These are phyloP conservation scores for Adoxophyes honmai DNA, from an alignment of 1,140 invertebrate genomes.

Conservation along the genomic window DNA sequence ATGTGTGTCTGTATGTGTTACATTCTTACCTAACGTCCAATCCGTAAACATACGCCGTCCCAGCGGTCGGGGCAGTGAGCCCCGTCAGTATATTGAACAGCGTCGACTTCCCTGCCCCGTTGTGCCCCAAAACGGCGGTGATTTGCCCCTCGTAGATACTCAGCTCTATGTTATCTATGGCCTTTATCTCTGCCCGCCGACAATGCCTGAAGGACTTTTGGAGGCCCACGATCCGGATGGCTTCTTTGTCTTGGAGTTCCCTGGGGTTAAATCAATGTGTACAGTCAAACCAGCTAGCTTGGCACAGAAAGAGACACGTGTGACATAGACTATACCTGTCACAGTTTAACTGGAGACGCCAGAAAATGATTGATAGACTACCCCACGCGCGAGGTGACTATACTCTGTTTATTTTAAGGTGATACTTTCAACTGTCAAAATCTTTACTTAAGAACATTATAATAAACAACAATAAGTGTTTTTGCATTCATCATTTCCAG, in stretches of 20 bases:
- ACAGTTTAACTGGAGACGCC: too few species aligned
- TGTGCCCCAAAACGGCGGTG: slow-evolving; percentile 91
- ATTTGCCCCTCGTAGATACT: slow-evolving; percentile 91
- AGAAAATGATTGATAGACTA: too few species aligned
- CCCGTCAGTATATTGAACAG: slow-evolving; percentile 92
- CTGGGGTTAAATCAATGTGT: slow-evolving; percentile 20
- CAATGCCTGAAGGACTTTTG: slow-evolving; percentile 83
- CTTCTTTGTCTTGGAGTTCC: slow-evolving; percentile 85
- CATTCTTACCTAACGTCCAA: slow-evolving; percentile 82
- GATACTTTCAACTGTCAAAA: too few species aligned
- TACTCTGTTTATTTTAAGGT: too few species aligned
- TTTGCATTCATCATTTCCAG: too few species aligned
- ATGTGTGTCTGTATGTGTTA: too few species aligned
- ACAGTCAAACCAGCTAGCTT: too few species aligned
- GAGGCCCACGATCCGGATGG: slow-evolving; percentile 85
- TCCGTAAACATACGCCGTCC: slow-evolving; percentile 87
- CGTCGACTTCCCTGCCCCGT: slow-evolving; percentile 93
- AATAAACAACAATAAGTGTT: too few species aligned
- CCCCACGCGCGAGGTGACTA: too few species aligned
- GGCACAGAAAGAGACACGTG: too few species aligned
- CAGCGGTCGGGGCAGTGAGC: slow-evolving; percentile 84
- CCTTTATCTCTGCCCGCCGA: slow-evolving; percentile 77
- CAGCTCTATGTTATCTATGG: slow-evolving; percentile 82
- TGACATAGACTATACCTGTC: too few species aligned
- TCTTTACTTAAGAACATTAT: too few species aligned